phyloP scores from a whole-genome alignment of 2,797 vertebrate species.

The Poeciliopsis gracilis region DNA sequence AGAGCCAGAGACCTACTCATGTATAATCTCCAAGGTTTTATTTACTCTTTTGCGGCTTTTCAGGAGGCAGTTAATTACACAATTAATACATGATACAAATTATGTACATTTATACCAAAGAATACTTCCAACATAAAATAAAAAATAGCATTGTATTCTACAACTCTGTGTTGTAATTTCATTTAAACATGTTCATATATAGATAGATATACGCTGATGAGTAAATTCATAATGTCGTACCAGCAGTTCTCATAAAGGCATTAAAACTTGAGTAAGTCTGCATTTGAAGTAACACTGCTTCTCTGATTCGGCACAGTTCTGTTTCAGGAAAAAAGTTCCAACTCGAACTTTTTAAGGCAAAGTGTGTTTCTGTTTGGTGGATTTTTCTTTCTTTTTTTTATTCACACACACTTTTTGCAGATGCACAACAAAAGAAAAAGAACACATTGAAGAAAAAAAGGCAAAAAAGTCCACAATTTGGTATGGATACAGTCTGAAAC shows the following conservation, averaged over 20 bases:
- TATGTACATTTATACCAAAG: conserved; percentile 88
- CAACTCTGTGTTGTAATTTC: conserved; percentile 83
- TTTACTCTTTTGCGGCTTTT: conserved; percentile 84
- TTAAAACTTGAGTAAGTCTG: conserved; percentile 83
- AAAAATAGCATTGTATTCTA: conserved; percentile 85
- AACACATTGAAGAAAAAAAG: conserved; percentile 76
- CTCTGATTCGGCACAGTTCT: conserved; percentile 86
- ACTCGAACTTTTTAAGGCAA: conserved; percentile 85
- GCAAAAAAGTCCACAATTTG: conserved; percentile 85
- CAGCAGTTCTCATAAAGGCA: conserved; percentile 85
- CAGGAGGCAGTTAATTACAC: conserved; percentile 87
- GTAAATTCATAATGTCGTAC: conserved; percentile 85
- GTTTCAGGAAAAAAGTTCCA: conserved; percentile 81
- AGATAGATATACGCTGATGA: conserved; percentile 86
- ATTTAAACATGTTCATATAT: conserved; percentile 85
- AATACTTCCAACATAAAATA: conserved; percentile 85
- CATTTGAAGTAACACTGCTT: conserved; percentile 84
- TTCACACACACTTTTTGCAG: conserved; percentile 87
- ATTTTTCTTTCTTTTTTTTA: conserved; percentile 59
- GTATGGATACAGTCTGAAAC: conserved; percentile 84
- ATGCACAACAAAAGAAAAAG: conserved; percentile 76
- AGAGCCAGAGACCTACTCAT: conserved; percentile 48
- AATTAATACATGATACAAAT: conserved; percentile 86
- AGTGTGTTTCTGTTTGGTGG: conserved; percentile 88
- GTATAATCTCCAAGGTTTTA: conserved; percentile 84